phyloP scores from a whole-genome alignment of 2,797 vertebrate genomes.

The Falco rusticolus region DNA sequence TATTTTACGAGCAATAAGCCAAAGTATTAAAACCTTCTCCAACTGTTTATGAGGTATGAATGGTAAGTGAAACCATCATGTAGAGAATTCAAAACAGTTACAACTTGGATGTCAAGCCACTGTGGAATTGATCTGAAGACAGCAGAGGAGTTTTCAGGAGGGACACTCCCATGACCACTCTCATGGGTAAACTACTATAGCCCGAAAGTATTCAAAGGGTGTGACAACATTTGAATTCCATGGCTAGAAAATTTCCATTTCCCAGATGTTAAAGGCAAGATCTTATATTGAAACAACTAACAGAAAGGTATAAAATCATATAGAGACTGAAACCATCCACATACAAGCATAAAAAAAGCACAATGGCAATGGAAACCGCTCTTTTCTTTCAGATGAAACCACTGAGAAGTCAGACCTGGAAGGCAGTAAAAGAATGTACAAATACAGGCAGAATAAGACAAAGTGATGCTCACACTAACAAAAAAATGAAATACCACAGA shows the following conservation, averaged over 20 bases:
- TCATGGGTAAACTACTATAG: background rate
- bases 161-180: background rate
- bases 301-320: background rate
- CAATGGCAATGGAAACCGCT: fast-evolving
- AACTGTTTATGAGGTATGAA: background rate
- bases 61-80: background rate
- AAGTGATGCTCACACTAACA: background rate
- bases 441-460: background rate
- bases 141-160: background rate
- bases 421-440: background rate
- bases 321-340: background rate
- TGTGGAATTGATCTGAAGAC: background rate
- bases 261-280: background rate
- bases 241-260: background rate
- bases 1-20: background rate
- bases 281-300: background rate
- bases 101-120: background rate
- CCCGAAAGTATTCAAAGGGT: background rate
- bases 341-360: background rate
- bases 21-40: background rate
- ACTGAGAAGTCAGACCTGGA: fast-evolving
- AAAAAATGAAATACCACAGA: fast-evolving
- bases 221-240: background rate
- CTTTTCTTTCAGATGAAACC: background rate
- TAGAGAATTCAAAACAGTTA: background rate